Base-by-base conservation (phyloP, 37 sponge, comb jelly and placozoan genomes). In the Diacarnus erythraeanus region DNA sequence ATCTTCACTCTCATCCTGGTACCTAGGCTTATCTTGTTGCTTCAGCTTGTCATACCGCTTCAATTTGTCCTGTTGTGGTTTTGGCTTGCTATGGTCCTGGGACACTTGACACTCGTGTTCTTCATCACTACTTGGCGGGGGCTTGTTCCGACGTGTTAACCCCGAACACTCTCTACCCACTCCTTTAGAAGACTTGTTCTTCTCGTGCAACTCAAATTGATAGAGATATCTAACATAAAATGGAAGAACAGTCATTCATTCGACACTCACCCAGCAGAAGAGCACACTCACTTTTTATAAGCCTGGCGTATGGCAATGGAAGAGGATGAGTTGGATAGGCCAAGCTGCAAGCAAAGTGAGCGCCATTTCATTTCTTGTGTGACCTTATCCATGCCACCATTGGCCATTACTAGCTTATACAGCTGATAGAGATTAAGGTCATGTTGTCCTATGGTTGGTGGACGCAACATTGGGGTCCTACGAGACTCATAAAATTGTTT, bases 281-380 rank as follows among this genome's bases (percentile, higher is more conserved):
- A 47, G 10, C 6, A 20, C 22, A 58, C 82, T 64, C 38, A 90
- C 88, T 87, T 91, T 51, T 86, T 91, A 57, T 91, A 91, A 25
- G 92, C 92, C 63, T 80, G 80, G 30, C 79, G 87, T 61, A 91
- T 72, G 30, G 80, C 69, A 29, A 74, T 42, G 56, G 92, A 86
- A 31, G 87, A 61, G 42, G 67, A 76, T 37, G 92, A 60, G 15
- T 22, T 78, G 27, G 79, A 69, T 40, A 91, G 27, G 42, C 94
- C 88, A 58, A 94, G 72, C 82, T 83, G 87, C 0, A 87, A 74
- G 57, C 77, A 90, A 25, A 94, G 71, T 38, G 84, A 87, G 25
- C 86, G 54, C 95, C 95, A 94, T 47, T 94, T 94, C 80, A 94
- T 41, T 42, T 84, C 83, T 54, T 91, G 89, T 25, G 95, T 89